Evolutionary conservation across 2,113 vertebrate genomes (phyloP).

Genomic region (Onychostruthus taczanowskii): DNA sequence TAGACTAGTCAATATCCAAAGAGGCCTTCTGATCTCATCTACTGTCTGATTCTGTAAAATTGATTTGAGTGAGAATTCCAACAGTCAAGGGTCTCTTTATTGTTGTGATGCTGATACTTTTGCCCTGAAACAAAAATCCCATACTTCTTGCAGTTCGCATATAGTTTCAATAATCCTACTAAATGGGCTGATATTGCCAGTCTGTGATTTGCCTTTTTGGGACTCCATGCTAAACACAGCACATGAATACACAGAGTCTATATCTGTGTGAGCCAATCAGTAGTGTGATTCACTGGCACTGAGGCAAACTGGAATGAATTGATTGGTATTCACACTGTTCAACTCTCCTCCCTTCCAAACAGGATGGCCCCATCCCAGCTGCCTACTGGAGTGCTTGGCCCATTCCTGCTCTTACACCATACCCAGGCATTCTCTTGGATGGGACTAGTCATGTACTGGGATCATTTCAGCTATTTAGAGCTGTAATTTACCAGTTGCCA

Average conservation of each 20-base stretch:
- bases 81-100: background rate
- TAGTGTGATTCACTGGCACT: background rate
- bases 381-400: background rate
- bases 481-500: background rate
- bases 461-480: background rate
- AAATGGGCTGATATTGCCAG: background rate
- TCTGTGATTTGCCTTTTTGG: background rate
- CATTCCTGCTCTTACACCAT: background rate
- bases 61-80: background rate
- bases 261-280: background rate
- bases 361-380: background rate
- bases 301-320: background rate
- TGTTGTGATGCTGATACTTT: background rate
- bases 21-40: background rate
- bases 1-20: background rate
- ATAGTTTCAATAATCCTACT: background rate
- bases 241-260: background rate
- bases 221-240: background rate
- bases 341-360: background rate
- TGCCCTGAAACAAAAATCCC: background rate
- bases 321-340: background rate
- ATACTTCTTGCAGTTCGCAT: background rate
- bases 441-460: background rate
- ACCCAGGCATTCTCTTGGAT: background rate
- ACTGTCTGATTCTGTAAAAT: background rate